These are phyloP conservation scores for Oscheius sp. DNA, from an alignment of 2,888 invertebrate genomes.

Conservation along the genomic window DNA sequence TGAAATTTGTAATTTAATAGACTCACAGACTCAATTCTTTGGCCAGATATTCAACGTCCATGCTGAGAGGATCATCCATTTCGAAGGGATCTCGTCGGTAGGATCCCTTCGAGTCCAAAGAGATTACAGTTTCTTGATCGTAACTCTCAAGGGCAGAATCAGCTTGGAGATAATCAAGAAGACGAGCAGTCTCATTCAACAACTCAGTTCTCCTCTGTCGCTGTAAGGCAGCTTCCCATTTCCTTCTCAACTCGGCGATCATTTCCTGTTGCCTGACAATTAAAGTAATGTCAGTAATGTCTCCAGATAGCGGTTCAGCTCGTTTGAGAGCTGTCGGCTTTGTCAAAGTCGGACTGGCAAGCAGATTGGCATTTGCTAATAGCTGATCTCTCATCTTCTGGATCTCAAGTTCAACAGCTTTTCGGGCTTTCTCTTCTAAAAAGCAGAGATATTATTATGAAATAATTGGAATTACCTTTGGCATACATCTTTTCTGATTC, in stretches of 20 bases:
- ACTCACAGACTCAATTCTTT: slow-evolving; percentile 54
- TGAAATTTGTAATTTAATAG: background rate
- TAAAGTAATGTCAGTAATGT: slow-evolving; percentile 52
- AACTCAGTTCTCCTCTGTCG: slow-evolving; percentile 52
- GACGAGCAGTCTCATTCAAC: slow-evolving; percentile 37
- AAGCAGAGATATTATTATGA: background rate
- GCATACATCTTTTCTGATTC: background rate
- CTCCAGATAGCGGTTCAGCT: slow-evolving; percentile 7
- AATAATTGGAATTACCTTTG: background rate
- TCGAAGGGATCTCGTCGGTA: slow-evolving; percentile 28
- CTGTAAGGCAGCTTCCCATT: slow-evolving; percentile 29
- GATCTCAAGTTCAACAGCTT: slow-evolving; percentile 49
- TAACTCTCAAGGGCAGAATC: slow-evolving; percentile 11
- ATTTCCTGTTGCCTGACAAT: slow-evolving; percentile 55
- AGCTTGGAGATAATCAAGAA: background rate
- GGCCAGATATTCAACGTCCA: slow-evolving; percentile 49
- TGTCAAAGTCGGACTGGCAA: slow-evolving; percentile 53
- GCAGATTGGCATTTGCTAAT: slow-evolving; percentile 59
- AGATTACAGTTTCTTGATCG: background rate
- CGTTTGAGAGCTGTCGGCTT: slow-evolving; percentile 21
- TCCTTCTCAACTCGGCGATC: slow-evolving; percentile 49
- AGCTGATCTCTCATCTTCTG: slow-evolving; percentile 62
- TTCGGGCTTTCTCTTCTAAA: slow-evolving; percentile 44
- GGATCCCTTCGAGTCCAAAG: background rate
- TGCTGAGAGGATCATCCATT: slow-evolving; percentile 37